Evolutionary conservation across 2,888 invertebrate genomes (phyloP), one percentile per base, ranked within the genome.

Genomic region (Caradrina clavipalpis): DNA sequence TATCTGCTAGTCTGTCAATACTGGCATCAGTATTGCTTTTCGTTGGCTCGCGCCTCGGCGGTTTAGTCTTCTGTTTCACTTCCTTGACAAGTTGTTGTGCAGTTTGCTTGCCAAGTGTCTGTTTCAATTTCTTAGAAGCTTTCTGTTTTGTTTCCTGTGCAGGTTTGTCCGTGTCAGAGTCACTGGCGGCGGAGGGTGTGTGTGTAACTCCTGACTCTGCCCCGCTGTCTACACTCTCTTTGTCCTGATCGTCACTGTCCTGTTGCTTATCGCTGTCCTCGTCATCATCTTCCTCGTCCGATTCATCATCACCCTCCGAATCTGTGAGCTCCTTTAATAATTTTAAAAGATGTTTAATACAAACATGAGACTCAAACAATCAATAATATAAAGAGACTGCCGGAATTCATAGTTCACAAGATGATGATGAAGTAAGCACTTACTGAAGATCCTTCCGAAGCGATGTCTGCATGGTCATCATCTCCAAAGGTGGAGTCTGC

Each of bases 401-500:
- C 11, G 11, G 39, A 3, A 39, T 39, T n/a, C 7, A 49, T 13
- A n/a, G 45, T n/a, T 21, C 15, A 15, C n/a, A 39, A 19, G 11
- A 42, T 22, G 26, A 26, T 26, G 26, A 26, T 26, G 26, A 21
- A 17, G 11, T 11, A 22, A 68, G n/a, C 51, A 51, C 92, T 90
- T 82, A 95, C 95, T 47, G 95, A 93, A 49, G 94, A 94, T 60
- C 88, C 89, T 39, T 88, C 89, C 22, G 87, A 86, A 53, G 80
- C 88, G 60, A 78, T 83, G 42, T 81, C 87, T 31, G 78, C 82
- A 49, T 84, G 78, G 54, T 88, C 88, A 35, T 92, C 91, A 61
- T 92, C 91, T 61, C 88, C 93, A 70, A 92, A 92, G 80, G 90
- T 96, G 85, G 87, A 94, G 79, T 96, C 96, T n/a, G 95, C 96